Percentiles rank a stretch among this genome's conserved stretches.
phyloP scores from a whole-genome alignment of 53 echinoderm and acorn worm species.

The Henricia sp. region DNA sequence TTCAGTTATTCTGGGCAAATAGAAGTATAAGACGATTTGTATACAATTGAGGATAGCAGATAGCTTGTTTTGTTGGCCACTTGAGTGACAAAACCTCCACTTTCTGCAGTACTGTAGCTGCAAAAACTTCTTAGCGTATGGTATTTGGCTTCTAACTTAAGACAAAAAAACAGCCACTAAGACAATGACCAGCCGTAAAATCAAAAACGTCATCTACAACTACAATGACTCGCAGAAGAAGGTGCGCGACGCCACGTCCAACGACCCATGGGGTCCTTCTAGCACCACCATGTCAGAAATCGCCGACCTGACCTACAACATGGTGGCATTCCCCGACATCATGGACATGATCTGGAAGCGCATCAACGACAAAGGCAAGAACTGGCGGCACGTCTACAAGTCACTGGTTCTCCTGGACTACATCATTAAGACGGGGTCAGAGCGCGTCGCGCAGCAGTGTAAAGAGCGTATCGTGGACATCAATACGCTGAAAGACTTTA shows the following conservation, averaged over 20 bases:
- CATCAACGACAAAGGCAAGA: constrained; percentile 97
- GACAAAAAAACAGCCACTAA: background rate
- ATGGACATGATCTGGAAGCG: constrained; percentile 99
- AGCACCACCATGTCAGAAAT: constrained; percentile 98
- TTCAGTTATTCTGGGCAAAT: too few species aligned
- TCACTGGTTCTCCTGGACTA: constrained; percentile 92
- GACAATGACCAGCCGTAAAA: constrained; percentile 69
- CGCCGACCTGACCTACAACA: constrained; percentile 94
- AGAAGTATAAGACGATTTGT: too few species aligned
- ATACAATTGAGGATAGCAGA: too few species aligned
- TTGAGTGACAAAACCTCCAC: too few species aligned
- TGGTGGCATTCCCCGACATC: constrained; percentile 97
- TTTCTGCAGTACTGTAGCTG: too few species aligned
- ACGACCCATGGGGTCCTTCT: constrained; percentile 98
- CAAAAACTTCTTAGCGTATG: too few species aligned
- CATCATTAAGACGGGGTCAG: constrained; percentile 99
- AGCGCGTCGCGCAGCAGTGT: constrained; percentile 97
- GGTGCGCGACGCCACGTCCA: constrained; percentile 96
- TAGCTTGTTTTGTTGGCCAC: too few species aligned
- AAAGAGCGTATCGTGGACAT: constrained; percentile 98
- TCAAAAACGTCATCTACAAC: constrained; percentile 98
- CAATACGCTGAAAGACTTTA: constrained; percentile 97
- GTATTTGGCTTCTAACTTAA: too few species aligned
- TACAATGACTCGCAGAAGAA: constrained; percentile 92
- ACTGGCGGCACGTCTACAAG: constrained; percentile 99